Percentiles rank a stretch among this genome's conserved stretches.
Conservation (phyloP, 2,113 vertebrate genomes). For the Monarcha castaneiventris region DNA sequence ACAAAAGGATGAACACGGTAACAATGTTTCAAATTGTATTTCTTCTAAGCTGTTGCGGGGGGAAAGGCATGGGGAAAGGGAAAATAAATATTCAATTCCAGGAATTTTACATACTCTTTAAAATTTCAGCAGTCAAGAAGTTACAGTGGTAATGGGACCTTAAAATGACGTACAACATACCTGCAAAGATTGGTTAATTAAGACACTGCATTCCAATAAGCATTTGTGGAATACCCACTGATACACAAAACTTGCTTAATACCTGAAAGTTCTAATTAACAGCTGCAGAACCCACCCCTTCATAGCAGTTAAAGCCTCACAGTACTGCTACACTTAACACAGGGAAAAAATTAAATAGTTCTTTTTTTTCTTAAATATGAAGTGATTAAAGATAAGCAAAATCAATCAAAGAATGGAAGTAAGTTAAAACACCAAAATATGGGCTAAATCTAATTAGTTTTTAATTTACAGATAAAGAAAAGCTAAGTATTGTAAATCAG, state of each 20-base stretch:
- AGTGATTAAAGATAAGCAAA: not conserved
- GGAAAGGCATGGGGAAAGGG: fast-evolving
- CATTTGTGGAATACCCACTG: not conserved
- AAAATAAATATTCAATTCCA: not conserved
- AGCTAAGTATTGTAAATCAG: not conserved
- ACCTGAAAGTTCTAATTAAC: not conserved
- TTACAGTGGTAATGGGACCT: not conserved
- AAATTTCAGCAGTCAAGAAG: not conserved
- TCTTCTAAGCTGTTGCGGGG: fast-evolving
- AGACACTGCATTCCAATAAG: not conserved
- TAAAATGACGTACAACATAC: not conserved
- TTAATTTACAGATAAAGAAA: not conserved
- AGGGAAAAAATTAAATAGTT: not conserved
- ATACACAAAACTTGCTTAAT: not conserved
- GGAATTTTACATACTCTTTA: not conserved
- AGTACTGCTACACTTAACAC: not conserved
- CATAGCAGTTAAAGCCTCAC: not conserved
- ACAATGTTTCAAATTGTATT: not conserved
- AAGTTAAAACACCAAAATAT: not conserved
- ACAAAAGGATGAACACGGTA: not conserved
- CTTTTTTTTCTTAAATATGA: not conserved
- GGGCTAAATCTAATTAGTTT: not conserved
- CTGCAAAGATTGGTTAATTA: not conserved
- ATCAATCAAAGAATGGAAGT: not conserved
- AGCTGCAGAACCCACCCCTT: not conserved